phyloP scores from a whole-genome alignment of 2,113 vertebrate species.

The Piprites chloris region DNA sequence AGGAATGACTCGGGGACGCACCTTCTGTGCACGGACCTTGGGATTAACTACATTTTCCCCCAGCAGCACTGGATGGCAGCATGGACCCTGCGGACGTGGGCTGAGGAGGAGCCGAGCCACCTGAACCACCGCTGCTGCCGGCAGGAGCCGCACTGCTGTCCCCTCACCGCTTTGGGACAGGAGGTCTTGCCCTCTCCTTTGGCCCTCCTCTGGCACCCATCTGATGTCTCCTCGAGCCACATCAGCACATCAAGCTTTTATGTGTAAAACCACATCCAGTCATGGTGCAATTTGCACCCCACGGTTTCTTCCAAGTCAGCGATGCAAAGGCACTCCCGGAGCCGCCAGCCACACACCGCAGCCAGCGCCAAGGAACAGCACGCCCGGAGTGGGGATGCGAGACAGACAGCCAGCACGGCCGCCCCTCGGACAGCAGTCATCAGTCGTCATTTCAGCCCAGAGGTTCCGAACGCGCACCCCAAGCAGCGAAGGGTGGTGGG shows the following conservation, averaged over 20 bases:
- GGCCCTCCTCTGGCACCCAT: not conserved
- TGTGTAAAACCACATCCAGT: not conserved
- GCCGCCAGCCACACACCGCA: not conserved
- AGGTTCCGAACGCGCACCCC: not conserved
- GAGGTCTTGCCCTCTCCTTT: not conserved
- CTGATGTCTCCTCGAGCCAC: not conserved
- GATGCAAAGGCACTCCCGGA: not conserved
- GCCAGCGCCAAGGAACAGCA: not conserved
- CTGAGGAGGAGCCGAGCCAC: not conserved
- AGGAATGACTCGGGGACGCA: not conserved
- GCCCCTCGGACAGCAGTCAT: not conserved
- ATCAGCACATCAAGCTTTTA: not conserved
- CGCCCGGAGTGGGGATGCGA: not conserved
- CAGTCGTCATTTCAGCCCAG: not conserved
- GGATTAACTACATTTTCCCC: not conserved
- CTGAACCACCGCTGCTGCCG: not conserved
- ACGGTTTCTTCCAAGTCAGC: not conserved
- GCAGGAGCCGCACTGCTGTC: not conserved
- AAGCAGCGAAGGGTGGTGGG: not conserved
- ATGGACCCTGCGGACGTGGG: not conserved
- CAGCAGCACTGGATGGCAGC: constrained; percentile 19
- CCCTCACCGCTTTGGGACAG: not conserved
- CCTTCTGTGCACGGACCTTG: not conserved
- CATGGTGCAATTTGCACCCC: not conserved
- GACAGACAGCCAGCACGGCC: not conserved